Percentiles rank a stretch among this genome's conserved stretches.
Conservation (phyloP, 2,888 invertebrate species). For the Drosophila monieri region DNA sequence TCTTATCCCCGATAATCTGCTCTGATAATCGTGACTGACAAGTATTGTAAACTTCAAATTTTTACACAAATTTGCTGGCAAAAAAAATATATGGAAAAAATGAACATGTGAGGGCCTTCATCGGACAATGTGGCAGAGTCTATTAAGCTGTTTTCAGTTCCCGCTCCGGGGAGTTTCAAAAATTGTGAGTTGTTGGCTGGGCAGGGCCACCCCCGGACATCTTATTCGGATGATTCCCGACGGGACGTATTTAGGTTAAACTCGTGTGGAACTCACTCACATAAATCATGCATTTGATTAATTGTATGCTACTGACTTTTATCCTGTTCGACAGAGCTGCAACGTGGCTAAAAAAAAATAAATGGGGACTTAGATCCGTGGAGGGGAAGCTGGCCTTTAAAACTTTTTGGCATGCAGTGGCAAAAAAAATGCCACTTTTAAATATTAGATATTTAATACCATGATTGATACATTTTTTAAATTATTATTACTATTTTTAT, state of each 20-base stretch:
- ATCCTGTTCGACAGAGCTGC: conserved; percentile 67
- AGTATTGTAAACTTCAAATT: not conserved
- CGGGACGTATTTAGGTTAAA: conserved; percentile 67
- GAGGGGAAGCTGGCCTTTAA: conserved; percentile 50
- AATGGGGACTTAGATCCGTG: conserved; percentile 2
- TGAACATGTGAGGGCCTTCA: not conserved
- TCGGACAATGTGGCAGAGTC: conserved; percentile 4
- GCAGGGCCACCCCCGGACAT: conserved; percentile 32
- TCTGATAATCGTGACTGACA: not conserved
- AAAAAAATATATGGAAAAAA: not conserved
- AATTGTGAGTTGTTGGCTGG: conserved; percentile 14
- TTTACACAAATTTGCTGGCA: not conserved
- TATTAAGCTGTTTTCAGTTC: conserved; percentile 20
- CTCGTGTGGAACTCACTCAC: conserved; percentile 44
- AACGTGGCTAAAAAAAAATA: conserved; percentile 28
- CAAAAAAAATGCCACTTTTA: not conserved
- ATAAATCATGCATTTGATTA: conserved; percentile 77
- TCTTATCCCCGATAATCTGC: not conserved
- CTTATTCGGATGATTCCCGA: conserved; percentile 47
- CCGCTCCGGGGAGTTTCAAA: conserved; percentile 1
- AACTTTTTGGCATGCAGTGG: conserved; percentile 52
- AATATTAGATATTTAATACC: not conserved
- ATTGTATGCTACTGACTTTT: conserved; percentile 67
- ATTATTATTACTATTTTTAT: not conserved
- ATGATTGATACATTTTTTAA: too few relatives aligned